phyloP scores from a whole-genome alignment of 37 sponge, comb jelly and placozoan genomes.

The Aplysina aerophoba region DNA sequence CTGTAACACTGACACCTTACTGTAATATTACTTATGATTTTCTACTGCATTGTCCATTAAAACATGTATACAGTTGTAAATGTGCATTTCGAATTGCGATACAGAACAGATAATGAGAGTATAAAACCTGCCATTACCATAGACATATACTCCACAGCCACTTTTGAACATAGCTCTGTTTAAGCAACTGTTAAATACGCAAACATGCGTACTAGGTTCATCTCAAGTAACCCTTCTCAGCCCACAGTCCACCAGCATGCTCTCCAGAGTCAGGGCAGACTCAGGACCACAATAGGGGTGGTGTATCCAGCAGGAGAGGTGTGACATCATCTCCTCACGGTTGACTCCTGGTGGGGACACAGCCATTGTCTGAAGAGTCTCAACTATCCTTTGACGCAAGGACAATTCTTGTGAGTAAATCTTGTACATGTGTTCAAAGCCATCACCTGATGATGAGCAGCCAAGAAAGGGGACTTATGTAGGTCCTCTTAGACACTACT shows the following conservation, averaged over 20 bases:
- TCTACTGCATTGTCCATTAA: too few species aligned
- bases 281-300: slow-evolving; percentile 2
- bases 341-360: background rate
- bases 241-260: slow-evolving; percentile 15
- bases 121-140: too few species aligned
- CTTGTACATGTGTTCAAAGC: slow-evolving; percentile 4
- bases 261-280: background rate
- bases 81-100: too few species aligned
- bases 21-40: too few species aligned
- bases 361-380: background rate
- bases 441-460: background rate
- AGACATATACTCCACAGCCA: too few species aligned
- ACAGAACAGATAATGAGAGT: too few species aligned
- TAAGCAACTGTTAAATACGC: too few species aligned
- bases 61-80: too few species aligned
- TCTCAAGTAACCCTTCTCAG: background rate
- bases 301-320: background rate
- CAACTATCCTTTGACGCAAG: background rate
- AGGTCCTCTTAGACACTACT: background rate
- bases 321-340: background rate
- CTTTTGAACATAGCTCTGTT: too few species aligned
- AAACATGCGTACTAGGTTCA: background rate
- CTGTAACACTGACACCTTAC: too few species aligned
- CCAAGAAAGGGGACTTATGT: background rate
- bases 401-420: background rate